Evolutionary conservation across 1,140 invertebrate genomes (phyloP).

Genomic region (Camponotus vicinus): DNA sequence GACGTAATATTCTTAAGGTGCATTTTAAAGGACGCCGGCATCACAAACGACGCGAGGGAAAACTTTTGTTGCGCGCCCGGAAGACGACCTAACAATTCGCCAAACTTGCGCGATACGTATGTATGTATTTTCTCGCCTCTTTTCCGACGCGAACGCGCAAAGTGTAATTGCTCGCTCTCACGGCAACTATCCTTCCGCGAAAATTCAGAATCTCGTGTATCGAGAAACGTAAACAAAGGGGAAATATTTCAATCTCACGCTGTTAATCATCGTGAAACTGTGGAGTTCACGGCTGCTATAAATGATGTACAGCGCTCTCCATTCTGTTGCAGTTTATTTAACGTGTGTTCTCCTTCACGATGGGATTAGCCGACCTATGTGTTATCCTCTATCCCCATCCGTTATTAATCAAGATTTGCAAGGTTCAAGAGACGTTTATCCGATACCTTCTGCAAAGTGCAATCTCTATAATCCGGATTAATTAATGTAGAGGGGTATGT

Average conservation of each 20-base stretch:
- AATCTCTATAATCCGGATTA: slow-evolving; percentile 57
- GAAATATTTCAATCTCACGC: slow-evolving; percentile 40
- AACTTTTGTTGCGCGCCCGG: slow-evolving; percentile 37
- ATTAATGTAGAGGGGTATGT: slow-evolving; percentile 36
- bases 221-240: neutral
- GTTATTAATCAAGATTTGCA: slow-evolving; percentile 57
- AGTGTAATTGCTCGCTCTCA: no score
- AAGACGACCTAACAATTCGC: slow-evolving; percentile 28
- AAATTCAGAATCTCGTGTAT: neutral
- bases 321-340: slow-evolving; percentile 32
- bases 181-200: neutral
- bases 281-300: slow-evolving; percentile 20
- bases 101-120: neutral
- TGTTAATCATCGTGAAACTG: slow-evolving; percentile 44
- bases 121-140: neutral
- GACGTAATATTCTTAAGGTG: slow-evolving; percentile 54
- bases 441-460: slow-evolving; percentile 9
- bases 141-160: neutral
- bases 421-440: slow-evolving; percentile 58
- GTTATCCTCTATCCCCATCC: slow-evolving; percentile 14
- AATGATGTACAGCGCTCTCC: slow-evolving; percentile 30
- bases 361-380: slow-evolving; percentile 34
- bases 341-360: slow-evolving; percentile 40
- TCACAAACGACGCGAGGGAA: neutral
- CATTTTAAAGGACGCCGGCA: slow-evolving; percentile 19